Conservation (phyloP, 1,140 invertebrate genomes). For the Pseudobourletiella spinata region DNA sequence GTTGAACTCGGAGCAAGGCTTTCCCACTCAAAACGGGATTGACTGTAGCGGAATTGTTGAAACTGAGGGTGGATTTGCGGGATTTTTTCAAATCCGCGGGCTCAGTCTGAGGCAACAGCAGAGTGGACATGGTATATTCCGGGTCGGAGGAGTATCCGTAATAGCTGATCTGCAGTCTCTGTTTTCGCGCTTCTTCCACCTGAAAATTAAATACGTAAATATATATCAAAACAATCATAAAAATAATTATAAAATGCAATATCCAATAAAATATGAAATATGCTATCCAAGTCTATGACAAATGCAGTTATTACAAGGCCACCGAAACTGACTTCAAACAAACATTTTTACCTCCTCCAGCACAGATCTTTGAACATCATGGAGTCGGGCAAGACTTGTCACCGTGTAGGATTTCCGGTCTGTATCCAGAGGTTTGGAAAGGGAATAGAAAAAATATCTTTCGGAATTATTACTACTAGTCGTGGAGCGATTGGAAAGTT, state of each 20-base stretch:
- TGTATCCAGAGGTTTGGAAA: conserved; percentile 11
- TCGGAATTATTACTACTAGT: too few species aligned
- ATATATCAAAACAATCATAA: neutral
- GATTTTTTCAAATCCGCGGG: neutral
- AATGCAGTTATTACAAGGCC: neutral
- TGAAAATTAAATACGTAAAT: conserved; percentile 4
- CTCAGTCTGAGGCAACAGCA: neutral
- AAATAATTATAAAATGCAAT: neutral
- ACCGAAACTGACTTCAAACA: neutral
- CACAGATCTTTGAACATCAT: conserved; percentile 26
- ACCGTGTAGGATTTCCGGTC: conserved; percentile 31
- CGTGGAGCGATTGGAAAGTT: neutral
- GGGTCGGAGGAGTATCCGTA: neutral
- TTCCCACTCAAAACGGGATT: conserved; percentile 14
- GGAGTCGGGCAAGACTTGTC: conserved; percentile 19
- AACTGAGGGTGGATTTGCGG: neutral
- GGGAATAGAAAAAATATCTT: neutral
- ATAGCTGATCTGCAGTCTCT: neutral
- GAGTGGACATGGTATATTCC: neutral
- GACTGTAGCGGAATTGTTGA: neutral
- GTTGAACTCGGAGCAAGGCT: conserved; percentile 11
- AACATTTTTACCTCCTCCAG: conserved; percentile 27
- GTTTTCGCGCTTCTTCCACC: neutral
- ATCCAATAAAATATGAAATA: neutral
- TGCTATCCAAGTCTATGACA: neutral